Evolutionary conservation across 2,888 invertebrate species (phyloP).

Genomic region (Drosophila phalerata): DNA sequence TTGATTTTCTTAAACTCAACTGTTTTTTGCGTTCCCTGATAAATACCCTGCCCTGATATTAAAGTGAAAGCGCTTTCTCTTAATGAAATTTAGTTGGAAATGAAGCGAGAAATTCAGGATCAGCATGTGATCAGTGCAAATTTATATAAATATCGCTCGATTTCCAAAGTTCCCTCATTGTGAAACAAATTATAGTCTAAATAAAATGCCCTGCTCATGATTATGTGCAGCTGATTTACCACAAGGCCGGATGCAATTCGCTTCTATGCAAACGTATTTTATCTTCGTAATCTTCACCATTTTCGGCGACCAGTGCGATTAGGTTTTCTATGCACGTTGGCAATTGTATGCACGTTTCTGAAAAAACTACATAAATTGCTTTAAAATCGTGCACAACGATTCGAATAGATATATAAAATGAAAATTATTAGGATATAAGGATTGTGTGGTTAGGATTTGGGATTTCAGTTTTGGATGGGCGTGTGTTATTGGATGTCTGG

Average conservation of each 20-base stretch:
- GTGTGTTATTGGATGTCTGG: conserved; percentile 14
- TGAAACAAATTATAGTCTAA: not conserved
- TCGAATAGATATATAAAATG: conserved; percentile 14
- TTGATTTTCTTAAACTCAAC: not conserved
- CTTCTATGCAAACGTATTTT: conserved; percentile 87
- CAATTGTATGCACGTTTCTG: conserved; percentile 85
- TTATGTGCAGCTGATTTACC: conserved; percentile 82
- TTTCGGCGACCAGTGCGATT: conserved; percentile 88
- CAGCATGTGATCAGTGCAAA: not conserved
- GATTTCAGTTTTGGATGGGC: conserved; percentile 11
- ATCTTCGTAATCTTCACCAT: conserved; percentile 89
- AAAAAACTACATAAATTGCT: conserved; percentile 86
- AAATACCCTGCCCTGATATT: too few relatives aligned
- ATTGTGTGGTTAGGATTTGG: conserved; percentile 3
- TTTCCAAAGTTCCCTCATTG: not conserved
- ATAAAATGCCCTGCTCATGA: conserved; percentile 45
- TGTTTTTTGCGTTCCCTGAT: not conserved
- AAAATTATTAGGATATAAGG: conserved; percentile 47
- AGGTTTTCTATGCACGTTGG: conserved; percentile 87
- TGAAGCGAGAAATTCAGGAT: not conserved
- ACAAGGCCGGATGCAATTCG: conserved; percentile 85
- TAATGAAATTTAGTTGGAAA: not conserved
- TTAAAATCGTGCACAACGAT: conserved; percentile 84
- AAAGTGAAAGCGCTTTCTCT: not conserved
- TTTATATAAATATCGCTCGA: not conserved